Conservation (phyloP, 2,888 invertebrate genomes). For the Thymelicus lineola region DNA sequence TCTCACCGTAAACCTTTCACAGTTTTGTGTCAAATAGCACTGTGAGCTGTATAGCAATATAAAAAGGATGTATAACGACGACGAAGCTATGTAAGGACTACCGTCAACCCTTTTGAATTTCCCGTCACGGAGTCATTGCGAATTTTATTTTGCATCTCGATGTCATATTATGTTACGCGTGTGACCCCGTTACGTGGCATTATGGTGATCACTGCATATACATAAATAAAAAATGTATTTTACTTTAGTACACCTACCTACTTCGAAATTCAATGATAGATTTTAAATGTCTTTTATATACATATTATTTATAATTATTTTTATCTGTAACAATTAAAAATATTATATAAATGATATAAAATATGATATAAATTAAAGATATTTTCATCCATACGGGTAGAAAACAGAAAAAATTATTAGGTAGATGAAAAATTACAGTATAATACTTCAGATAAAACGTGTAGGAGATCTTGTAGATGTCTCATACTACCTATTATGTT, state of each 20-base stretch:
- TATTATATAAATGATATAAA: too few species aligned
- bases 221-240: neutral
- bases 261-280: neutral
- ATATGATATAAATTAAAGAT: too few species aligned
- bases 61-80: neutral
- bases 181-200: neutral
- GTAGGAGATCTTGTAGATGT: too few species aligned
- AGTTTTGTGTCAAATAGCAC: too few species aligned
- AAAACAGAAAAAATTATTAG: too few species aligned
- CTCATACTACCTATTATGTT: too few species aligned
- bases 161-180: constrained; percentile 6
- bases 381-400: too few species aligned
- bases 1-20: too few species aligned
- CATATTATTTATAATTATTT: too few species aligned
- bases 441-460: too few species aligned
- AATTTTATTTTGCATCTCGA: constrained; percentile 7
- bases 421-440: too few species aligned
- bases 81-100: neutral
- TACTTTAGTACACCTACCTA: neutral
- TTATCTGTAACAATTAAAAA: too few species aligned
- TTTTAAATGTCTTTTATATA: neutral
- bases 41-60: neutral
- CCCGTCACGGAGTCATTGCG: neutral
- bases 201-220: neutral
- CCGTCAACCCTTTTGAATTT: constrained; percentile 8